A percentile compares a stretch with the other conserved stretches of the same genome.
These are phyloP conservation scores for Isotomurus palustris DNA, from an alignment of 2,888 invertebrate species.

Conservation along the genomic window DNA sequence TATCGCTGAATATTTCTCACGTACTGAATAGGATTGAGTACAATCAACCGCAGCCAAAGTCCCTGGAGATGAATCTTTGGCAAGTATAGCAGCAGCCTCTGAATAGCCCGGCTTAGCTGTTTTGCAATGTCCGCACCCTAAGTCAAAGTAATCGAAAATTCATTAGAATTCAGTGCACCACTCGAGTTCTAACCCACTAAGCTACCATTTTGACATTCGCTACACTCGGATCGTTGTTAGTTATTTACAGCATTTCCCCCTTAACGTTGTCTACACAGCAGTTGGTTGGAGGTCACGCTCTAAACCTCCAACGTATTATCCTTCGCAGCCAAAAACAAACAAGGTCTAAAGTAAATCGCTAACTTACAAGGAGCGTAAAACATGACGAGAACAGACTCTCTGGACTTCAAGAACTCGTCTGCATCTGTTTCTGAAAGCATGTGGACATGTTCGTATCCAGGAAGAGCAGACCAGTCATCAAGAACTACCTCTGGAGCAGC, in stretches of 20 bases:
- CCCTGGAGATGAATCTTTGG: conserved; percentile 51
- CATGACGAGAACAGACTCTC: conserved; percentile 65
- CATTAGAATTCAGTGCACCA: neutral
- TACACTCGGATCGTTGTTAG: too few relatives aligned
- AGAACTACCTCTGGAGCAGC: conserved; percentile 6
- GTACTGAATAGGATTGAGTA: conserved; percentile 26
- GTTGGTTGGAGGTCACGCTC: neutral
- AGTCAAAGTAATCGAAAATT: neutral
- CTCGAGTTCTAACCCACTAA: neutral
- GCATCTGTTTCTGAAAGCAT: conserved; percentile 59
- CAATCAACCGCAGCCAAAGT: conserved; percentile 60
- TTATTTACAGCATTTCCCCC: too few relatives aligned
- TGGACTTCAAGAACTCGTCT: conserved; percentile 57
- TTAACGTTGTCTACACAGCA: neutral
- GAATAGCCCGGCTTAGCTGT: conserved; percentile 61
- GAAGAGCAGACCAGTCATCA: conserved; percentile 26
- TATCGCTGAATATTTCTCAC: neutral
- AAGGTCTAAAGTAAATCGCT: neutral
- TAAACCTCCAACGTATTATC: neutral
- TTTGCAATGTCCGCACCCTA: conserved; percentile 47
- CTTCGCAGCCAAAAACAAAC: neutral
- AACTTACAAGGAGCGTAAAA: conserved; percentile 70
- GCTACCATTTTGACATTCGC: conserved; percentile 2
- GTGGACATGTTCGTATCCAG: conserved; percentile 27
- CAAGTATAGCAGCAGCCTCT: conserved; percentile 55